Percentiles rank a stretch among this genome's conserved stretches.
Conservation (phyloP, 2,113 vertebrate genomes). For the Oncorhynchus nerka region DNA sequence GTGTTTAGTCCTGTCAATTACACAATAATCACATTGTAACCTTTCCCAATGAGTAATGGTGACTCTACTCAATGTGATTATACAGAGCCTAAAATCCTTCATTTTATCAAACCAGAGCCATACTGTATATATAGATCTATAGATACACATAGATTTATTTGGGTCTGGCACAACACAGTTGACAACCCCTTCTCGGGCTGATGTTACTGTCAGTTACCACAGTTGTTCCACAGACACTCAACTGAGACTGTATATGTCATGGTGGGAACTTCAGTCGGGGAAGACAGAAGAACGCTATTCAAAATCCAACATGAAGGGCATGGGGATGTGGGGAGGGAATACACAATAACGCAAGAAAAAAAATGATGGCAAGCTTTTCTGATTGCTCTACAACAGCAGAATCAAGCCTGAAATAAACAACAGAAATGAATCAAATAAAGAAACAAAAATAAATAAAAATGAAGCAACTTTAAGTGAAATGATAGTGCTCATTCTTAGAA, state of each 20-base stretch:
- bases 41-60: conserved; percentile 10
- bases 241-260: not conserved
- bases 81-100: conserved; percentile 36
- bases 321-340: conserved; percentile 43
- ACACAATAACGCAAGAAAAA: conserved; percentile 50
- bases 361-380: conserved; percentile 37
- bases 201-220: conserved; percentile 19
- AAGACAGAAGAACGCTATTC: conserved; percentile 6
- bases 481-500: conserved; percentile 54
- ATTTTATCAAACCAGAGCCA: not conserved
- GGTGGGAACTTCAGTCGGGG: not conserved
- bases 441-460: conserved; percentile 62
- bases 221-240: conserved; percentile 4
- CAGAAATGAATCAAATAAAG: conserved; percentile 17
- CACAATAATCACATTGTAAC: conserved; percentile 19
- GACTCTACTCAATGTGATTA: conserved; percentile 4
- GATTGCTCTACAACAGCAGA: conserved; percentile 49
- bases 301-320: conserved; percentile 28
- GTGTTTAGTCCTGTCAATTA: conserved; percentile 13
- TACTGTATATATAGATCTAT: no score
- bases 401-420: conserved; percentile 19
- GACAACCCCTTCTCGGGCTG: not conserved
- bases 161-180: not conserved
- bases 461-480: conserved; percentile 51
- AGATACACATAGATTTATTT: no score